These are phyloP conservation scores for Drosophila emarginata DNA, from an alignment of 2,888 invertebrate genomes.

Conservation along the genomic window DNA sequence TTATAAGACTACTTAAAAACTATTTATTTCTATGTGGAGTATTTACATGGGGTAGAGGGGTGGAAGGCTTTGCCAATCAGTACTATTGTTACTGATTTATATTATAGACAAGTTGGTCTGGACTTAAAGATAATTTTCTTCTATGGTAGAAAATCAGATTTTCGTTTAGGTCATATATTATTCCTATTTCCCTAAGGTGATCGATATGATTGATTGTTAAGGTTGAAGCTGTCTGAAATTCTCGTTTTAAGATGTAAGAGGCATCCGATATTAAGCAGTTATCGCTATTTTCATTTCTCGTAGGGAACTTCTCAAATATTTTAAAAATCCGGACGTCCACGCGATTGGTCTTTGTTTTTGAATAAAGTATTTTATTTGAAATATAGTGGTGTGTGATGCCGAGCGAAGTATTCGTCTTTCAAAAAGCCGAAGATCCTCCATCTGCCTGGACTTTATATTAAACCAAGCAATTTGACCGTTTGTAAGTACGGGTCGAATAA, in stretches of 20 bases:
- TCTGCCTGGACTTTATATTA: not conserved
- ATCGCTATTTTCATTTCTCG: not conserved
- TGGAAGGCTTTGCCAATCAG: not conserved
- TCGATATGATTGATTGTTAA: not conserved
- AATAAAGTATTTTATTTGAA: not conserved
- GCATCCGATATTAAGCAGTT: not conserved
- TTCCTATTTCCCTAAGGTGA: not conserved
- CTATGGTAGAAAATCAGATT: not conserved
- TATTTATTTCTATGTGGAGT: not conserved
- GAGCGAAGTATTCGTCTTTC: not conserved
- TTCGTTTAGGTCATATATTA: not conserved
- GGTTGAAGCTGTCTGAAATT: not conserved
- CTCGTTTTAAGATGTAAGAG: not conserved
- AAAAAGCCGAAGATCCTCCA: not conserved
- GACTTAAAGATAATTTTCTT: not conserved
- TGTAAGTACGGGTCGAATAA: not conserved
- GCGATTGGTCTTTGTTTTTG: no score
- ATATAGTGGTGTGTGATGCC: not conserved
- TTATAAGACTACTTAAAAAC: no score
- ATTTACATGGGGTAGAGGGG: not conserved
- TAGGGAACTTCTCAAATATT: not conserved
- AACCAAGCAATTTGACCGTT: constrained; percentile 3
- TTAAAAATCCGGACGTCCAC: no score
- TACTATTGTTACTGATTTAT: not conserved
- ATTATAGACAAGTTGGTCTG: not conserved